phyloP scores from a whole-genome alignment of 2,797 vertebrate species.

The Mus spretus region DNA sequence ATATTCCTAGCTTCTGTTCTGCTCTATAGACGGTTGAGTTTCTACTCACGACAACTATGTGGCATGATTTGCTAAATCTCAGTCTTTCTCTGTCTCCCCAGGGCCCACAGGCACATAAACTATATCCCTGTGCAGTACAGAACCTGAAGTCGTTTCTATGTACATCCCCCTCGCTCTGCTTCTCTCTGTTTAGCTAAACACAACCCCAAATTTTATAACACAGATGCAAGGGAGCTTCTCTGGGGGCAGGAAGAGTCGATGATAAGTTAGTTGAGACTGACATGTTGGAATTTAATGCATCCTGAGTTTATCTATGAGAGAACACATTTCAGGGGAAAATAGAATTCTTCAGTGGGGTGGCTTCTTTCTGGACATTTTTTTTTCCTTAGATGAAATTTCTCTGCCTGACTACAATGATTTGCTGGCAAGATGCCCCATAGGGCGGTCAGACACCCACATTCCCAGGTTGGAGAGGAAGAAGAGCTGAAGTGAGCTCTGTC shows the following conservation, averaged over 20 bases:
- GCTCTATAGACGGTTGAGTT: not conserved
- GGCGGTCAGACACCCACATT: not conserved
- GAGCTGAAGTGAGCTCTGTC: not conserved
- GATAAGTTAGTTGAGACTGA: not conserved
- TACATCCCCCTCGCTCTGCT: not conserved
- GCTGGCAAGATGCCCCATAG: not conserved
- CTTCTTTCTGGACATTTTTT: not conserved
- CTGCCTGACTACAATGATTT: not conserved
- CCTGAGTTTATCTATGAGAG: constrained; percentile 53
- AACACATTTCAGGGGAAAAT: constrained; percentile 29
- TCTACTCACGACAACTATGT: not conserved
- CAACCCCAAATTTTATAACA: not conserved
- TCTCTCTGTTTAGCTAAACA: constrained; percentile 5
- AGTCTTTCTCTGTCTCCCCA: not conserved
- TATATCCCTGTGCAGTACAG: not conserved
- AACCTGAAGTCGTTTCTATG: not conserved
- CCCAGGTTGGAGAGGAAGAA: not conserved
- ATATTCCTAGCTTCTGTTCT: not conserved
- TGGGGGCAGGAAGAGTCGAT: not conserved
- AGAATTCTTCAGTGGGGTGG: not conserved
- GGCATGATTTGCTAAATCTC: not conserved
- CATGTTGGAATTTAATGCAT: constrained; percentile 14
- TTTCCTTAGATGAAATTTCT: not conserved
- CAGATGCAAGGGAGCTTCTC: not conserved
- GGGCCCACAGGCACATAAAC: not conserved